phyloP scores from a whole-genome alignment of 2,888 invertebrate genomes.

The Poecilobothrus nobilitatus region DNA sequence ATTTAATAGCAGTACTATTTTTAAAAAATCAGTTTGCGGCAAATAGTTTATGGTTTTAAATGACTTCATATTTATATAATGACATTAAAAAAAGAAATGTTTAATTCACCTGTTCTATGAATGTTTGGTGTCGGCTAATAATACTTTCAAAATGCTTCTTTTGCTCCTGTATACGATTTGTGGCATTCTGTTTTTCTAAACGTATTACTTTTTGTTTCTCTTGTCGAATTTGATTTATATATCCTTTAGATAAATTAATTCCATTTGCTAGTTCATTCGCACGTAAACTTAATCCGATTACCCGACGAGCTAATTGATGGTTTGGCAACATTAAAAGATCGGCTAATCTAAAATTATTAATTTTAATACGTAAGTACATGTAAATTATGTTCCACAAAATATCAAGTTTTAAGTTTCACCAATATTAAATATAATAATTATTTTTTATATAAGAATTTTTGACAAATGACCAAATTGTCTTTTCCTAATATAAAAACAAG shows the following conservation, averaged over 20 bases:
- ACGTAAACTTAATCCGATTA: slow-evolving; percentile 39
- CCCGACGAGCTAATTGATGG: slow-evolving; percentile 42
- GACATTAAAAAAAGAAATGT: too few species aligned
- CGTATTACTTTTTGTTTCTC: slow-evolving; percentile 41
- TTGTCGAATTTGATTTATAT: slow-evolving; percentile 38
- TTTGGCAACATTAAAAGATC: slow-evolving; percentile 43
- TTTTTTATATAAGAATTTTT: not conserved
- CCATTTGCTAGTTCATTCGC: slow-evolving; percentile 44
- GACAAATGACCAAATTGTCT: too few species aligned
- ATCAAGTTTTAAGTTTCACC: too few species aligned
- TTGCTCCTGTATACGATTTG: slow-evolving; percentile 48
- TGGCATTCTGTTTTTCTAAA: slow-evolving; percentile 41
- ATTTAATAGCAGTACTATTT: too few species aligned
- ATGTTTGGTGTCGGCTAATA: slow-evolving; percentile 69
- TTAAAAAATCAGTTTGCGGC: too few species aligned
- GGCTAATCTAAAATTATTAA: slow-evolving; percentile 30
- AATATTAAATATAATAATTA: not conserved
- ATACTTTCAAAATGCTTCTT: slow-evolving; percentile 65
- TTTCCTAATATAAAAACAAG: too few species aligned
- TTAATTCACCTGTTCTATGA: slow-evolving; percentile 60
- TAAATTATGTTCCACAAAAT: too few species aligned
- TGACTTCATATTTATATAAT: too few species aligned
- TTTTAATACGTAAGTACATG: not conserved
- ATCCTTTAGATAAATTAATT: slow-evolving; percentile 41
- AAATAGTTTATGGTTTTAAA: too few species aligned